phyloP scores from a whole-genome alignment of 1,140 invertebrate genomes.

The Calliopsis andreniformis region DNA sequence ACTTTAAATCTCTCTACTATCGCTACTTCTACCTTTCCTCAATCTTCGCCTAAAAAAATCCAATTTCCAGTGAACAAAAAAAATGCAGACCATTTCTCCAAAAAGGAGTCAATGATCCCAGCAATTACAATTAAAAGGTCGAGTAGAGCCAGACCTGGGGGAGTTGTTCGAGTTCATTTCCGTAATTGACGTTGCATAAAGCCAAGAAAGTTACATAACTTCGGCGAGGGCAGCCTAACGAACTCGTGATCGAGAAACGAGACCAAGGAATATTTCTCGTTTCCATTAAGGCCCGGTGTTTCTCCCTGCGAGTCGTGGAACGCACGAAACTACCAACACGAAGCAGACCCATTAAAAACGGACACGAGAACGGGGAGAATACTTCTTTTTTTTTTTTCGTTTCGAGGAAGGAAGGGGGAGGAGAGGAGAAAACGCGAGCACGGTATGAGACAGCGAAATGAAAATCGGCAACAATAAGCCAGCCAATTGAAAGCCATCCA shows the following conservation, averaged over 20 bases:
- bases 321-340: not conserved
- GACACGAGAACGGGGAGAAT: not conserved
- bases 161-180: conserved; percentile 11
- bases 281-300: not conserved
- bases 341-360: not conserved
- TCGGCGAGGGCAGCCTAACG: conserved; percentile 19
- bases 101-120: too few species aligned
- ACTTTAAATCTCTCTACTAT: too few species aligned
- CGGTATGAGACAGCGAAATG: not conserved
- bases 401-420: not conserved
- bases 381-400: not conserved
- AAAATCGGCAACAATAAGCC: conserved; percentile 34
- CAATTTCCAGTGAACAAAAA: too few species aligned
- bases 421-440: not conserved
- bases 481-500: conserved; percentile 25
- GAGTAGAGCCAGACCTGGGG: not conserved
- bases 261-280: conserved; percentile 18
- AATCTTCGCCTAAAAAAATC: too few species aligned
- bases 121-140: conserved; percentile 14
- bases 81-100: too few species aligned
- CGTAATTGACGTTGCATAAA: conserved; percentile 44
- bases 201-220: conserved; percentile 34
- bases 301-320: not conserved
- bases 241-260: conserved; percentile 26
- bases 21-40: too few species aligned